Percentiles rank a stretch among this genome's conserved stretches.
These are phyloP conservation scores for Tringa solitaria DNA, from an alignment of 2,113 vertebrate genomes.

Conservation along the genomic window DNA sequence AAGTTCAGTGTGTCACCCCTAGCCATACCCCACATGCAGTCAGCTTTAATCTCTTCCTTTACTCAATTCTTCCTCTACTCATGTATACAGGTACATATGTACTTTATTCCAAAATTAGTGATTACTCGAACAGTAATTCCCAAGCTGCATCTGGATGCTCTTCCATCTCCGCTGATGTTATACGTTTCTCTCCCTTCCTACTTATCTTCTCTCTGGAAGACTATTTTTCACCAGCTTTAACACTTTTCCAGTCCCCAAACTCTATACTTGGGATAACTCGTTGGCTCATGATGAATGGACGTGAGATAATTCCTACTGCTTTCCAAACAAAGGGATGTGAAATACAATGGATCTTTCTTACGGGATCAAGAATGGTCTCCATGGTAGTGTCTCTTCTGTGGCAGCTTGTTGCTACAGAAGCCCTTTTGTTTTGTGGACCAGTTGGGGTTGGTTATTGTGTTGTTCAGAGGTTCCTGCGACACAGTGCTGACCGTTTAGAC, in stretches of 20 bases:
- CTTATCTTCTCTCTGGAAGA: background rate
- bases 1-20: background rate
- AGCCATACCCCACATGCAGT: background rate
- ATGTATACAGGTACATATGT: accelerated
- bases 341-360: constrained; percentile 61
- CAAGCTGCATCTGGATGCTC: background rate
- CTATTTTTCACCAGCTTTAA: background rate
- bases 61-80: background rate
- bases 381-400: constrained; percentile 58
- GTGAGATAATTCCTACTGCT: constrained; percentile 58
- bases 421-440: constrained; percentile 60
- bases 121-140: background rate
- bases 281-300: constrained; percentile 32
- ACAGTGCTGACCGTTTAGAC: constrained; percentile 37
- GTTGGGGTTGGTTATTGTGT: constrained; percentile 60
- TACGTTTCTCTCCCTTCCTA: background rate
- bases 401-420: constrained; percentile 62
- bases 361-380: constrained; percentile 59
- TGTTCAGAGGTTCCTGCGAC: constrained; percentile 45
- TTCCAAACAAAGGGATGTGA: constrained; percentile 49
- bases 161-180: background rate
- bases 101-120: background rate
- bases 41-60: background rate
- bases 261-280: background rate
- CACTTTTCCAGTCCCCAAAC: background rate